These are phyloP conservation scores for Daboia siamensis DNA, from an alignment of 2,113 vertebrate species.

Conservation along the genomic window DNA sequence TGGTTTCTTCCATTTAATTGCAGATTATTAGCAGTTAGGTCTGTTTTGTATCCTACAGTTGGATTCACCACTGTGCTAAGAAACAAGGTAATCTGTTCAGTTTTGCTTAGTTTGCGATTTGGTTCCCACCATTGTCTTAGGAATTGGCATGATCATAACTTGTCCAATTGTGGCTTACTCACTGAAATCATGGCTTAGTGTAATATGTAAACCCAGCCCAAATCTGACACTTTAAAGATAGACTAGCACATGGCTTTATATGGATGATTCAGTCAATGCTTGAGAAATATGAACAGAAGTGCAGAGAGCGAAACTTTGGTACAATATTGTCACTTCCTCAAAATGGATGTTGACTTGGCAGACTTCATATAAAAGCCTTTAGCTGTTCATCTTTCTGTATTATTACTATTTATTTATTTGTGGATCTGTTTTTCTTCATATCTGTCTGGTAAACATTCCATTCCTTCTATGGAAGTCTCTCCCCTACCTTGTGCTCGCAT, in stretches of 20 bases:
- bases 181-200: not conserved
- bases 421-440: slow-evolving; percentile 19
- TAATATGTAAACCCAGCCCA: not conserved
- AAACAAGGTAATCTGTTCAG: not conserved
- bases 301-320: not conserved
- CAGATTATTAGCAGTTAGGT: not conserved
- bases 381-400: not conserved
- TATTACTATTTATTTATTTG: not conserved
- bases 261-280: not conserved
- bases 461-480: slow-evolving; percentile 27
- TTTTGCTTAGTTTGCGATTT: not conserved
- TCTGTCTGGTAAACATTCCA: slow-evolving; percentile 6
- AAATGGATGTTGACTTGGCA: not conserved
- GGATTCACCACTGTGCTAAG: not conserved
- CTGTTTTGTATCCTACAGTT: not conserved
- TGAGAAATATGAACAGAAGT: not conserved
- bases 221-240: not conserved
- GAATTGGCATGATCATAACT: not conserved
- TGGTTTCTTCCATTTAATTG: not conserved
- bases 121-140: not conserved
- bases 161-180: not conserved
- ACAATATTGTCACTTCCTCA: not conserved
- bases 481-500: not conserved
- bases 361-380: not conserved
- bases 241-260: not conserved